Conservation (phyloP, 1,140 invertebrate species). For the Epicauta chinensis region DNA sequence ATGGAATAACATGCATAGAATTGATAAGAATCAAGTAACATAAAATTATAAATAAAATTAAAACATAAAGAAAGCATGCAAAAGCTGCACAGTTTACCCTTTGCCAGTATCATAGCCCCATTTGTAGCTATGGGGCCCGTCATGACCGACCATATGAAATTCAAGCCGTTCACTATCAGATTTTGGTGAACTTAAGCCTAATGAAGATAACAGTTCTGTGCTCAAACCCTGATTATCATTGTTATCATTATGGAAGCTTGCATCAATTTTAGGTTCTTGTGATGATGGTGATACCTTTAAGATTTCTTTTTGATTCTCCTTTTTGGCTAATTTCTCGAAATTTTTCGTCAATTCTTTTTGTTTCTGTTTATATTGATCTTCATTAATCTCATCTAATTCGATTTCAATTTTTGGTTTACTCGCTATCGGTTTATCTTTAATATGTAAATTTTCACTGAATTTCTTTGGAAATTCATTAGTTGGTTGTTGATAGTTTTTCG, state of each 20-base stretch:
- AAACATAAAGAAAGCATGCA: background rate
- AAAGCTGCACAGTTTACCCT: constrained; percentile 54
- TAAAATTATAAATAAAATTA: too few species aligned
- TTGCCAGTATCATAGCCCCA: constrained; percentile 83
- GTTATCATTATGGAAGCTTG: background rate
- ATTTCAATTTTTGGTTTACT: constrained; percentile 34
- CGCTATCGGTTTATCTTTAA: constrained; percentile 35
- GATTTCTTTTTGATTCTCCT: constrained; percentile 35
- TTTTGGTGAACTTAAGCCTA: constrained; percentile 1
- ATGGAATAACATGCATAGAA: too few species aligned
- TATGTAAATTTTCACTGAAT: constrained; percentile 36
- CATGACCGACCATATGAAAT: constrained; percentile 61
- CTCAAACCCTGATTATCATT: background rate
- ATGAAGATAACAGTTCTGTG: constrained; percentile 4
- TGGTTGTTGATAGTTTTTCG: constrained; percentile 29
- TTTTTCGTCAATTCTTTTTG: constrained; percentile 36
- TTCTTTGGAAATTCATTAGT: constrained; percentile 39
- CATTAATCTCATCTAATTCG: constrained; percentile 26
- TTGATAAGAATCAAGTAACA: too few species aligned
- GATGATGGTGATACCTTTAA: constrained; percentile 26
- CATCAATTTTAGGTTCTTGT: constrained; percentile 1
- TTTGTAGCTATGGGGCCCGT: constrained; percentile 76
- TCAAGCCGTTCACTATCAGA: constrained; percentile 40
- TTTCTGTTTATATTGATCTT: constrained; percentile 26
- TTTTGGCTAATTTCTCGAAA: constrained; percentile 32